Base-by-base conservation (phyloP, 2,888 invertebrate species). In the Seira musarum region DNA sequence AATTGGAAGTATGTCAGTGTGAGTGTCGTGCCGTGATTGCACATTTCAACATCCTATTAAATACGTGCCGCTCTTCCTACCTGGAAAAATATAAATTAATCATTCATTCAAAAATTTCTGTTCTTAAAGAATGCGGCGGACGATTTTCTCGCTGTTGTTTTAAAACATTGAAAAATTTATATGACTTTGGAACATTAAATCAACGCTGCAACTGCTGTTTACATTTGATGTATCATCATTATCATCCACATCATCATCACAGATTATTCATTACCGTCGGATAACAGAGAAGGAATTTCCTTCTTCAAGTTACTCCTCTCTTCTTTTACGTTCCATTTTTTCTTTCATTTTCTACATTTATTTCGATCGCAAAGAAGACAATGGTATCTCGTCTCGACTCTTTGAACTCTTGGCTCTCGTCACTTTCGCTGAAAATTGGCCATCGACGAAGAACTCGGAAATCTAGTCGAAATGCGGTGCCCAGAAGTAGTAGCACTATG, bases 301-400 rank as follows among this genome's bases (percentile, higher is more conserved):
- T 30, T 5, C 3, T 30, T 49, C 6, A n/a, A 2, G 49, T 49
- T 49, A 21, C 22, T 19, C n/a, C 60, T 2, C 13, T 60, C 2
- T 60, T 60, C 21, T 21, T 21, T 60, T 60, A 60, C 60, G 10
- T 49, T n/a, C 49, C 49, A 61, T 61, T 25, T 30, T 24, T 64
- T 64, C 64, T 5, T 30, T 24, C 1, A 24, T 25, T 24, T 64
- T 2, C 61, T 19, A 10, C 8, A 13, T 46, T 46, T n/a, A 24
- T 24, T 46, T 35, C 25, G 35, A 70, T 46, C 17, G 40, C 30
- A 8, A 30, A 46, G 49, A 19, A 69, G 68, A 79, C 65, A 60
- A 87, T 87, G 87, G 87, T 87, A 66, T 85, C 86, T 30, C 82
- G 83, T 74, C 79, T 87, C 21, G 87, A 87, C 66, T 87, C 87